Percentiles rank a stretch among this genome's conserved stretches.
Conservation (phyloP, 1,140 invertebrate species). For the Drosophila ohnishii region DNA sequence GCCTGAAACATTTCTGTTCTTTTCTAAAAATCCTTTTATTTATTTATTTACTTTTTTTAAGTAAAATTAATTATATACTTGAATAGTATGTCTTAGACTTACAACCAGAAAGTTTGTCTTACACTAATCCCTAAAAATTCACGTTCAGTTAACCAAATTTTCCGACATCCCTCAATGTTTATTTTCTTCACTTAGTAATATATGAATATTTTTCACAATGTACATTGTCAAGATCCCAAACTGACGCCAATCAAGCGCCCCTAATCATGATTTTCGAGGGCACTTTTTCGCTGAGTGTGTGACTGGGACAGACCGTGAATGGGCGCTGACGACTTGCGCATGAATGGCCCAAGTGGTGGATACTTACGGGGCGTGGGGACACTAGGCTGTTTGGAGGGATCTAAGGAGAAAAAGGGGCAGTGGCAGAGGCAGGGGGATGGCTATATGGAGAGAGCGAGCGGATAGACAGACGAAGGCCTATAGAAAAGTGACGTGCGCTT, state of each 20-base stretch:
- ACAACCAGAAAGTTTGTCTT: not conserved
- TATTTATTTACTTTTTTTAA: not conserved
- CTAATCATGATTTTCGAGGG: constrained; percentile 18
- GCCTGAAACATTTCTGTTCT: too few relatives aligned
- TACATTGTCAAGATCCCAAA: constrained; percentile 5
- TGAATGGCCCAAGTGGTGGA: constrained; percentile 71
- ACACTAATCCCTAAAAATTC: not conserved
- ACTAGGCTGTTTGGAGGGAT: constrained; percentile 13
- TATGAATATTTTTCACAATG: constrained; percentile 12
- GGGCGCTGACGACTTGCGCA: constrained; percentile 76
- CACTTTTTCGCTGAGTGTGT: constrained; percentile 37
- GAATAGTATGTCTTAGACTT: not conserved
- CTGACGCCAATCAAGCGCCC: constrained; percentile 19
- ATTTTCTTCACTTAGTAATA: not conserved
- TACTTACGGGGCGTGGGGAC: constrained; percentile 12
- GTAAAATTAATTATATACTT: not conserved
- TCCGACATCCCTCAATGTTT: too few relatives aligned
- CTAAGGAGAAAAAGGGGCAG: not conserved
- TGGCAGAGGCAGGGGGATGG: not conserved
- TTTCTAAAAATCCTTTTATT: too few relatives aligned
- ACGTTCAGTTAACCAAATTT: too few relatives aligned
- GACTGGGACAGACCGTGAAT: constrained; percentile 61
- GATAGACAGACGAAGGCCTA: constrained; percentile 73
- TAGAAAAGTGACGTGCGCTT: constrained; percentile 81
- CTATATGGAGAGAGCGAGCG: constrained; percentile 32